Evolutionary conservation across 1,140 invertebrate genomes (phyloP), one percentile per base, ranked within the genome.

Genomic region (Lordiphosa stackelbergi): DNA sequence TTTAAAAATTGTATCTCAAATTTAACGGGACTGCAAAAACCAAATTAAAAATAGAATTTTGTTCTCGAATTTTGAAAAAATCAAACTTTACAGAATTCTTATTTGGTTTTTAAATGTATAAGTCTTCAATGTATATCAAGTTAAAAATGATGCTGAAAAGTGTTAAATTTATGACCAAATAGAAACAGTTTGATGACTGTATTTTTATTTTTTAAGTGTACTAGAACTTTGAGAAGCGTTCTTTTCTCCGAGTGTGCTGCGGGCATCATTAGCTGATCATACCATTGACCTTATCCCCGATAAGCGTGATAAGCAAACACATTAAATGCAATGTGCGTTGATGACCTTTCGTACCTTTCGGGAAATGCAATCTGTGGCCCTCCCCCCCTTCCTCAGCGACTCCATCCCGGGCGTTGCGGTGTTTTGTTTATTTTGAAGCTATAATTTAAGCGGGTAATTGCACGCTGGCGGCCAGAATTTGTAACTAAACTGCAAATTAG

Each of bases 401-500:
- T 53, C 63, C 40, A 31, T 37, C 49, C 71, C 62, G 57, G 63
- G 72, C 77, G 77, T 83, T 77, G 78, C 77, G 72, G 85, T 73
- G 70, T 85, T 84, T 88, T 88, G 88, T 88, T 88, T 87, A 87
- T 88, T 88, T 87, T 88, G 77, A 87, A 72, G 81, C 85, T 86
- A 87, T 88, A 88, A 88, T 88, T 88, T 88, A 84, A 77, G 66
- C 72, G 73, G 56, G 85, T 88, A 88, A 88, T 88, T 88, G 85
- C 77, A 87, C 74, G 87, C 87, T 87, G 72, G 71, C 69, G 85
- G 88, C 81, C 73, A 87, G 83, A 88, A 88, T 88, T 88, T 88
- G 85, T 87, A 87, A 87, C 86, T 88, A 88, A 88, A 88, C 88
- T 88, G 88, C 88, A 88, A 88, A 88, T 88, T 88, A 88, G 87